Evolutionary conservation across 2,888 invertebrate species (phyloP), one percentile per base, ranked within the genome.

Genomic region (Drosophila cognata): DNA sequence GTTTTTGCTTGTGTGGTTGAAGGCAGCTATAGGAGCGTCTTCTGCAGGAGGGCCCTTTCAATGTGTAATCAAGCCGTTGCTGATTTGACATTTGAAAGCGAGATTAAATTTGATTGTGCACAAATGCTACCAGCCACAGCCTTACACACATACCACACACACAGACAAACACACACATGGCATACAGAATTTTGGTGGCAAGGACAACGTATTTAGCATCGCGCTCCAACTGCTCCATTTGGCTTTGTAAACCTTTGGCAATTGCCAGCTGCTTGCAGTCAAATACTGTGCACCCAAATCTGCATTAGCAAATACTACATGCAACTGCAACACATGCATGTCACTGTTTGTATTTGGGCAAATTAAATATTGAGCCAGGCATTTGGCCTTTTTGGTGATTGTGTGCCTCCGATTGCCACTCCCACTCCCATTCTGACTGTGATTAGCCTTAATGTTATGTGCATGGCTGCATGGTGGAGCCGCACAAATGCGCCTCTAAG

Each of bases 101-200:
- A 82, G 80, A 79, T 84, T 80, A 84, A 78, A 82, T 82, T 82
- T 76, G 86, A 81, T 81, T 81, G 64, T 67, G 75, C 75, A 62
- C 75, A 70, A 70, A 67, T 68, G 65, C 77, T 50, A 18, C 59
- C 48, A 67, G 72, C 63, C 51, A 67, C 58, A 74, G 48, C 60
- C 53, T 29, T 28, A 66, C 62, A 62, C 57, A 48, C 33, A 70
- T 7, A 31, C 25, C 31, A 57, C 33, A 35, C 50, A 31, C 29
- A 36, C 52, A 50, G 33, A 33, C 29, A 38, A 57, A 46, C 56
- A 41, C 29, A 48, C 38, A 48, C 4, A 35, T 7, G 16, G 46
- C 59, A 38, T 28, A 43, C 52, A 50, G 36, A 11, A 70, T 74
- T 78, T 77, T 62, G 79, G 77, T 64, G 60, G 71, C 75, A 66